These are phyloP conservation scores for Takifugu bimaculatus DNA, from an alignment of 2,113 vertebrate species.

Conservation along the genomic window DNA sequence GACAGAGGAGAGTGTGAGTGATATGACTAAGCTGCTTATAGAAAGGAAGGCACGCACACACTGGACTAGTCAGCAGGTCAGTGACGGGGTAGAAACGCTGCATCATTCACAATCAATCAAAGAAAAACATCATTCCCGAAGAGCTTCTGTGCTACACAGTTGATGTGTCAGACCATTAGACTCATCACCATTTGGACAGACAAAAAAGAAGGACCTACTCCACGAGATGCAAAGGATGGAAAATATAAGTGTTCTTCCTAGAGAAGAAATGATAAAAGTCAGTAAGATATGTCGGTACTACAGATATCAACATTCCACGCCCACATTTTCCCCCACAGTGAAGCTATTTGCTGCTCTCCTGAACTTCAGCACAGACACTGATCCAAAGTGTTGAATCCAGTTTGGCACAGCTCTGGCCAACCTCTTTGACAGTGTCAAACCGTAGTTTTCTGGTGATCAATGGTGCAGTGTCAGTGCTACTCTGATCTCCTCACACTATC, in stretches of 20 bases:
- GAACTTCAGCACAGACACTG: not conserved
- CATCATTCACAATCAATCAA: not conserved
- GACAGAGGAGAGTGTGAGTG: not conserved
- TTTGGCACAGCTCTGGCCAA: conserved; percentile 1
- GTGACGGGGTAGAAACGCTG: not conserved
- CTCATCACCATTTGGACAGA: conserved; percentile 32
- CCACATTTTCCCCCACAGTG: conserved; percentile 43
- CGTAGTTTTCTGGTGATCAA: conserved; percentile 9
- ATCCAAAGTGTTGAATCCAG: conserved; percentile 12
- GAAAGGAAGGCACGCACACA: not conserved
- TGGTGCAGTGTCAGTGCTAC: conserved; percentile 11
- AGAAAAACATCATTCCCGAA: not conserved
- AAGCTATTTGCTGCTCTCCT: not conserved
- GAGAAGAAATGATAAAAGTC: conserved; percentile 49
- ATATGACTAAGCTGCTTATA: conserved; percentile 11
- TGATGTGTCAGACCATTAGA: conserved; percentile 1
- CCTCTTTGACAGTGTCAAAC: conserved; percentile 20
- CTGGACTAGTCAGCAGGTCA: not conserved
- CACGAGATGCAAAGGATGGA: conserved; percentile 30
- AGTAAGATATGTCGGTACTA: conserved; percentile 45
- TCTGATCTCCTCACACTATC: conserved; percentile 25
- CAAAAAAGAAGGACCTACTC: not conserved
- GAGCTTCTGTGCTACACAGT: not conserved
- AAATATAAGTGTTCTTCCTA: conserved; percentile 49
- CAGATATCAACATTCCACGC: conserved; percentile 60